Conservation (phyloP, 1,140 invertebrate species). For the Acyrthosiphon pisum region DNA sequence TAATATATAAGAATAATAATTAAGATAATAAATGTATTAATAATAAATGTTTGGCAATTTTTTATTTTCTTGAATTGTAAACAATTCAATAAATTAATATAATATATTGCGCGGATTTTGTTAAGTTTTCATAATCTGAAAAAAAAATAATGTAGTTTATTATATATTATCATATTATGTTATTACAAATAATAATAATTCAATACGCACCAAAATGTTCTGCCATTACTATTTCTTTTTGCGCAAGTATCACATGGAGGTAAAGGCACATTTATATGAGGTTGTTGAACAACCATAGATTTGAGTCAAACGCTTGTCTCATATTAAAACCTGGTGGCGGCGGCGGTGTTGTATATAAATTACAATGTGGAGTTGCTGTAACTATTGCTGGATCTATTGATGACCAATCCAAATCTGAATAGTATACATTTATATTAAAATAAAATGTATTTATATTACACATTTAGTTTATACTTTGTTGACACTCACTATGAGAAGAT, state of each 20-base stretch:
- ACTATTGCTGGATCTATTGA: slow-evolving; percentile 87
- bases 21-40: slow-evolving; percentile 55
- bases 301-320: slow-evolving; percentile 62
- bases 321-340: slow-evolving; percentile 66
- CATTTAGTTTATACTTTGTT: slow-evolving; percentile 59
- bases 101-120: slow-evolving; percentile 53
- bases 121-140: slow-evolving; percentile 46
- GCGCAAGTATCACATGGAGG: slow-evolving; percentile 55
- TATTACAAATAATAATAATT: background rate
- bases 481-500: slow-evolving; percentile 45
- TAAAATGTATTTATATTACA: background rate
- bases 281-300: slow-evolving; percentile 65
- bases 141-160: background rate
- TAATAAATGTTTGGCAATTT: slow-evolving; percentile 55
- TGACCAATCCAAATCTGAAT: slow-evolving; percentile 73
- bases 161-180: background rate
- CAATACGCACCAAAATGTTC: slow-evolving; percentile 38
- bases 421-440: background rate
- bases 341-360: slow-evolving; percentile 66
- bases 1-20: slow-evolving; percentile 57
- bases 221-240: slow-evolving; percentile 52
- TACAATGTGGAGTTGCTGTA: slow-evolving; percentile 69
- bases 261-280: slow-evolving; percentile 55
- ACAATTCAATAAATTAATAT: slow-evolving; percentile 50
- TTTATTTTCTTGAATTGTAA: slow-evolving; percentile 54